A percentile compares a stretch with the other conserved stretches of the same genome.
Evolutionary conservation across 2,888 invertebrate genomes (phyloP).

Genomic region (Orthosia incerta): DNA sequence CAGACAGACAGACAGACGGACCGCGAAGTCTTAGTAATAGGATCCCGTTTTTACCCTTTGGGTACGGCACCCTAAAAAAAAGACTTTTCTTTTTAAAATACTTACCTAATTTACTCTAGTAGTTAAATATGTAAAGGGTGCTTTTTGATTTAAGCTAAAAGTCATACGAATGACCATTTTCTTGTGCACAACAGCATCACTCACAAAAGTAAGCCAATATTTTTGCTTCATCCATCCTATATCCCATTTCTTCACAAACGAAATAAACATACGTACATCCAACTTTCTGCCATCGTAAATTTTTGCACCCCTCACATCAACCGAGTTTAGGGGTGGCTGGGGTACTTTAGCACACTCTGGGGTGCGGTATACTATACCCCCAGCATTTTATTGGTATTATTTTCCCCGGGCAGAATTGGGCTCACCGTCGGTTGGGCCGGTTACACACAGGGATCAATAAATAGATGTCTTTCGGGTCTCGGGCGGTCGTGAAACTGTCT

Average conservation of each 20-base stretch:
- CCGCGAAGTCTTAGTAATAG: too few species aligned
- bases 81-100: too few species aligned
- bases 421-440: conserved; percentile 26
- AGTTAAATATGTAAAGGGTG: not conserved
- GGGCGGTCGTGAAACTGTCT: conserved; percentile 35
- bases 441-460: conserved; percentile 50
- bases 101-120: too few species aligned
- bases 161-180: not conserved
- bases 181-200: not conserved
- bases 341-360: conserved; percentile 46
- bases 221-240: not conserved
- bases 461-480: conserved; percentile 16
- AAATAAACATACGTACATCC: conserved; percentile 30
- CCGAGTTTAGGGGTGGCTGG: conserved; percentile 34
- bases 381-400: conserved; percentile 49
- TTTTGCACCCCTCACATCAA: conserved; percentile 50
- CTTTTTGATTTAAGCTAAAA: not conserved
- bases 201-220: not conserved
- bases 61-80: too few species aligned
- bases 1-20: too few species aligned
- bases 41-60: too few species aligned
- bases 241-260: not conserved
- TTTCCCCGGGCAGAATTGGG: conserved; percentile 25
- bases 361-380: conserved; percentile 28
- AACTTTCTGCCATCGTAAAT: conserved; percentile 52